Base-by-base conservation (phyloP, 2,888 invertebrate species). In the Netelia virgata region DNA sequence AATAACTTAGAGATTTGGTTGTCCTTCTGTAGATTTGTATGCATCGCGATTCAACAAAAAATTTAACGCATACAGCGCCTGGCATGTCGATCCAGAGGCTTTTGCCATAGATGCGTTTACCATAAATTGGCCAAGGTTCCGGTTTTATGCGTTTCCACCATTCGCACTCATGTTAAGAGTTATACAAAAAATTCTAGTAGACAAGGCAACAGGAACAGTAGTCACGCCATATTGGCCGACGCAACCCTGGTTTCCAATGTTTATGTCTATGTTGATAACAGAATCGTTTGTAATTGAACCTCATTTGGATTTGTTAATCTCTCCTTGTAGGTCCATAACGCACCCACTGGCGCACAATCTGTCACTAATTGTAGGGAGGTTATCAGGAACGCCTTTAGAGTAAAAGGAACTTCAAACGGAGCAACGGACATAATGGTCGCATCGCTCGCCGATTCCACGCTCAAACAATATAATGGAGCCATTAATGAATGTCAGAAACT, bases 81-180 rank as follows among this genome's bases (percentile, higher is more conserved):
- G n/a, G n/a, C n/a, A n/a, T n/a, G n/a, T n/a, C n/a, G 89, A 91
- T 75, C 88, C 90, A 1, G 76, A 85, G 3, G 85, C 89, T 0
- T 16, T 72, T 1, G 75, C 78, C 6, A 78, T 90, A 0, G 90
- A 91, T 70, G 90, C 91, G 0, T 91, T 91, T 77, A 90, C 90
- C 0, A 43, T 86, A 3, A 20, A 28, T 3, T 89, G 87, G 87
- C 1, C 11, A 14, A 72, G 66, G 1, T 36, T 66, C 41, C n/a
- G 23, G 3, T n/a, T 82, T 74, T 57, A 76, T 28, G 66, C 70
- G 1, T 80, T 80, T 28, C 79, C 83, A 5, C 83, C 83, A 14
- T n/a, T n/a, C n/a, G n/a, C n/a, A n/a, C n/a, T n/a, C n/a, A n/a
- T n/a, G n/a, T n/a, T n/a, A n/a, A n/a, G n/a, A n/a, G n/a, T n/a